A percentile compares a stretch with the other conserved stretches of the same genome.
These are phyloP conservation scores for Hippopotamyrus pictus DNA, from an alignment of 2,797 vertebrate species.

Conservation along the genomic window DNA sequence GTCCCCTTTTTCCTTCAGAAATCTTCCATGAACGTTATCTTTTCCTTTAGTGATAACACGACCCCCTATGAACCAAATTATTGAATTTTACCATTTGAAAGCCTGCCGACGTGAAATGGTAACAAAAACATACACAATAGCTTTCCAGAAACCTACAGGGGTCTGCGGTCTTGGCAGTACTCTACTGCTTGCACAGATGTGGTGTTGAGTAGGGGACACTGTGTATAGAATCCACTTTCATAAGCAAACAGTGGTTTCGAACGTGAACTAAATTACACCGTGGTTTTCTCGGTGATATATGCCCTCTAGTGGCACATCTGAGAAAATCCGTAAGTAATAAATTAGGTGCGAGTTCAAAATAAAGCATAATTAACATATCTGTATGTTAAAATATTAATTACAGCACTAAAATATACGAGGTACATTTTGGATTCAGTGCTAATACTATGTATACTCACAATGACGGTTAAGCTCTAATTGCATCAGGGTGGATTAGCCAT, in stretches of 20 bases:
- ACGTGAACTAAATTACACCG: neutral
- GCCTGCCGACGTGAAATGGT: neutral
- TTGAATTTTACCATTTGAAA: neutral
- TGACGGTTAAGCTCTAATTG: neutral
- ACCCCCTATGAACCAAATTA: neutral
- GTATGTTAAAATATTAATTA: neutral
- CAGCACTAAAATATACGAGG: neutral
- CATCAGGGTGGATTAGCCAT: neutral
- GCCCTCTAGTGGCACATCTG: neutral
- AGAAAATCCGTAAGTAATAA: neutral
- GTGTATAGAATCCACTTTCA: neutral
- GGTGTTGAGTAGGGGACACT: neutral
- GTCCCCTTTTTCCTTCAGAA: neutral
- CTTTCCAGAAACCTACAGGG: neutral
- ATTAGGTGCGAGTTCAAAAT: neutral
- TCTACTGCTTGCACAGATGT: neutral
- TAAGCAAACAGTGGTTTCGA: neutral
- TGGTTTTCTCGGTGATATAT: neutral
- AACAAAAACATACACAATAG: neutral
- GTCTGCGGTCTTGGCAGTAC: neutral
- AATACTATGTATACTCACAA: neutral
- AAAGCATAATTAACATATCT: neutral
- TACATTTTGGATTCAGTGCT: neutral
- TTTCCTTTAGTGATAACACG: neutral
- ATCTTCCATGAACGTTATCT: neutral